phyloP scores from a whole-genome alignment of 2,888 invertebrate genomes.

The Aleiodes alternator region DNA sequence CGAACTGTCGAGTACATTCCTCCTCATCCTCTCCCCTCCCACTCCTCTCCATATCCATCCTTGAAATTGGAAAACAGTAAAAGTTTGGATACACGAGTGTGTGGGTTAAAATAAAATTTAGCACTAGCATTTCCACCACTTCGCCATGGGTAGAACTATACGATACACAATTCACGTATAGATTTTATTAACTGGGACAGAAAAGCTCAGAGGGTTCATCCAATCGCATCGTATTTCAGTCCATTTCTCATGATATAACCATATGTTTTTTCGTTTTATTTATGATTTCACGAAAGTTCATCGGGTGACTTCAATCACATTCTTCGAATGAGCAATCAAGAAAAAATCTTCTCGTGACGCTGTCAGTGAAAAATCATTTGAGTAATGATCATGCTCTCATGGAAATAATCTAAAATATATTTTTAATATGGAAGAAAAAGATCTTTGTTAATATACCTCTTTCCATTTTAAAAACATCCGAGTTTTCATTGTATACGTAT shows the following conservation, averaged over 20 bases:
- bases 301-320: no score
- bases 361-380: background rate
- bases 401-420: no score
- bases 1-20: conserved; percentile 9
- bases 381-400: background rate
- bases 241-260: conserved; percentile 44
- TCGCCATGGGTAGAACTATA: conserved; percentile 53
- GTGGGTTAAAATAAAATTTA: conserved; percentile 57
- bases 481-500: no score
- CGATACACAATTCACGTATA: conserved; percentile 53
- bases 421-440: no score
- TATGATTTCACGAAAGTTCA: background rate
- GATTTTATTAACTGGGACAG: conserved; percentile 59
- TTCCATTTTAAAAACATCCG: no score
- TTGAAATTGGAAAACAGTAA: conserved; percentile 62
- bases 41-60: conserved; percentile 47
- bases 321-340: background rate
- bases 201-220: conserved; percentile 18
- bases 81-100: conserved; percentile 55
- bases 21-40: no score
- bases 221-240: conserved; percentile 6
- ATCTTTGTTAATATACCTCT: no score
- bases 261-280: conserved; percentile 3
- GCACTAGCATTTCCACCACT: conserved; percentile 50
- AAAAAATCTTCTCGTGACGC: background rate